Base-by-base conservation (phyloP, 2,797 vertebrate species). In the Perodicticus potto region DNA sequence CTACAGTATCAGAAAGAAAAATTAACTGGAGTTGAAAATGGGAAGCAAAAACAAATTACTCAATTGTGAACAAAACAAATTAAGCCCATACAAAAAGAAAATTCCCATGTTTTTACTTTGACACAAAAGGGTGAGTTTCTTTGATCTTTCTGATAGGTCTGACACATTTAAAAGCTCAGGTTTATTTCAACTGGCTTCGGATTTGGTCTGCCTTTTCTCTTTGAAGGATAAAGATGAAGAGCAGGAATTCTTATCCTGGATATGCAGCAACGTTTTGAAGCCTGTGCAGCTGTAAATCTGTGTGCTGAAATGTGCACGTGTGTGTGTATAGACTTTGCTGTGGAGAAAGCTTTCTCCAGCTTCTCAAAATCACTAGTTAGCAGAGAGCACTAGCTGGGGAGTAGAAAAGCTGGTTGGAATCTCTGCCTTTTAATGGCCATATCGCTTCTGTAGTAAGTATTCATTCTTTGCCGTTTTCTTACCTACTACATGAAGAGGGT, bases 11-110 rank as follows among this genome's bases (percentile, higher is more conserved):
- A 69, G 43, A 81, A 86, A 81, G 65, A 94, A 80, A 86, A 86
- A 74, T 57, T 37, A 94, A 86, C 43, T 59, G 45, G 78, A 74
- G 7, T n/a, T 95, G 37, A 89, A 82, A 88, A 95, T 55, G 65
- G 72, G 86, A 86, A 82, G 65, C 65, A 93, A 95, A 92, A 94
- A 25, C 16, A 67, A 94, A 72, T 55, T 55, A 82, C 29, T 59
- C 63, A 86, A 69, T 84, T 43, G 61, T 77, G 53, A 55, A 17
- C 11, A 80, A 86, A 91, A 49, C 12, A 53, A n/a, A 55, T 86
- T 43, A 73, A 49, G 65, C 32, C 20, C 45, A 92, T 0, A 10
- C 12, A 40, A 72, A 65, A 61, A 61, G 37, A 82, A 81, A 94
- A 97, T 53, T 32, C 43, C 74, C 5, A 0, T 61, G 29, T 40